Base-by-base conservation (phyloP, 2,888 invertebrate species). In the Anoplius nigerrimus region DNA sequence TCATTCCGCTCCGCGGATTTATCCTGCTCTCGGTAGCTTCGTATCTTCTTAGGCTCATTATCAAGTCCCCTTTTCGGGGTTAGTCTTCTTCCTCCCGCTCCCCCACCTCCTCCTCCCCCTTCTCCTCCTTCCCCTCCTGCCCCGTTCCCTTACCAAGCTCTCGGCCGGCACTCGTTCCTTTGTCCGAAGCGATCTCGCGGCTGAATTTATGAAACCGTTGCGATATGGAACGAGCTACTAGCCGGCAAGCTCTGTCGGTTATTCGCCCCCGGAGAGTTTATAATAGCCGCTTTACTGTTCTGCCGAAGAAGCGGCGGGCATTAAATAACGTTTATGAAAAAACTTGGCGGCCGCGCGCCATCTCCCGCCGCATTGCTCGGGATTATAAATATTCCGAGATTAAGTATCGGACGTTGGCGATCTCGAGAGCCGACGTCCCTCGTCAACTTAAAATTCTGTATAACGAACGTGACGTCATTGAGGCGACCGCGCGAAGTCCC, bases 261-360 rank as follows among this genome's bases (percentile, higher is more conserved):
- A 75, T 74, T 78, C 72, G 74, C 66, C 76, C 68, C 78, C 45
- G 42, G 76, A 67, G 78, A 69, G 71, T 76, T n/a, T 78, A 72
- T 74, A 78, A 78, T 78, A 66, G 74, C 62, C 51, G 62, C 58
- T 72, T 74, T 68, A 72, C 69, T 73, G 63, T 72, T 46, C 45
- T 62, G 55, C 63, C 64, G 78, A 75, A 68, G 67, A 75, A 78
- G 69, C 73, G 66, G 66, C 62, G 69, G 48, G 63, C 56, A 56
- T 67, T 75, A 74, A 78, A 78, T 78, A 78, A 78, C 59, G 66
- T 61, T 61, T 34, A n/a, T 42, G 59, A 27, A 62, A 58, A 46
- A 73, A 66, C 60, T 34, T 13, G 11, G 4, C 11, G 34, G n/a
- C n/a, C 34, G 8, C 34, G 34, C 34, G 34, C 11, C 34, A 3